Conservation (phyloP, 2,797 vertebrate species). For the Brotogeris chrysoptera region DNA sequence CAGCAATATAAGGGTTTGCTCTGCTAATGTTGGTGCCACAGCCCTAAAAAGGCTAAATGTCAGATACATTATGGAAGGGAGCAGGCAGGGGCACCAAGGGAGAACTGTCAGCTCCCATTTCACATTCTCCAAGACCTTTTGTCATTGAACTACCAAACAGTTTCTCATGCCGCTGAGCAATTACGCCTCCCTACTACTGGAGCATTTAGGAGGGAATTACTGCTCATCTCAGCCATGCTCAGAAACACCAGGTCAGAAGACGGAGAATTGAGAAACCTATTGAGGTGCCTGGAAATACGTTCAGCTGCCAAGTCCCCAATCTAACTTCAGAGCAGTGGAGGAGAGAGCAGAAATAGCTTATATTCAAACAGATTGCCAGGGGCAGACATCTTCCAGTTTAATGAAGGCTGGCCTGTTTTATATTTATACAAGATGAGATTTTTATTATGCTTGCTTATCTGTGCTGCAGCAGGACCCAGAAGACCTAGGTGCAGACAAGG, state of each 20-base stretch:
- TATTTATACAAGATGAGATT: not conserved
- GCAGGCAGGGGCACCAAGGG: not conserved
- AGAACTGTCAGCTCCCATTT: not conserved
- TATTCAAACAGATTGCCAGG: not conserved
- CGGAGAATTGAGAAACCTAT: constrained; percentile 37
- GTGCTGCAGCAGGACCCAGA: not conserved
- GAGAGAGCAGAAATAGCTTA: constrained; percentile 2
- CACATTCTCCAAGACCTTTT: not conserved
- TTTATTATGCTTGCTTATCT: constrained; percentile 10
- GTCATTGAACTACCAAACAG: constrained; percentile 36
- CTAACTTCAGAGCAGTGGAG: not conserved
- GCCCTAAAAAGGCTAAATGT: not conserved
- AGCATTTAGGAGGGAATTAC: constrained; percentile 27
- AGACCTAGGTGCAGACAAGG: not conserved
- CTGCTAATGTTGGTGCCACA: not conserved
- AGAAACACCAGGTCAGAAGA: constrained; percentile 44
- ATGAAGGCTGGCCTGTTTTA: not conserved
- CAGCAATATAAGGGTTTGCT: not conserved
- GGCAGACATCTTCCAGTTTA: not conserved
- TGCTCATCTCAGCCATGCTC: not conserved
- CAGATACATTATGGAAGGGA: not conserved
- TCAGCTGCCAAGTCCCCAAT: fast-evolving
- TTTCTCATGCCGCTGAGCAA: not conserved
- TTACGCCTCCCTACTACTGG: constrained; percentile 20
- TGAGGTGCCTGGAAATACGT: not conserved